Base-by-base conservation (phyloP, 2,888 invertebrate genomes). In the Boloria euphrosyne region DNA sequence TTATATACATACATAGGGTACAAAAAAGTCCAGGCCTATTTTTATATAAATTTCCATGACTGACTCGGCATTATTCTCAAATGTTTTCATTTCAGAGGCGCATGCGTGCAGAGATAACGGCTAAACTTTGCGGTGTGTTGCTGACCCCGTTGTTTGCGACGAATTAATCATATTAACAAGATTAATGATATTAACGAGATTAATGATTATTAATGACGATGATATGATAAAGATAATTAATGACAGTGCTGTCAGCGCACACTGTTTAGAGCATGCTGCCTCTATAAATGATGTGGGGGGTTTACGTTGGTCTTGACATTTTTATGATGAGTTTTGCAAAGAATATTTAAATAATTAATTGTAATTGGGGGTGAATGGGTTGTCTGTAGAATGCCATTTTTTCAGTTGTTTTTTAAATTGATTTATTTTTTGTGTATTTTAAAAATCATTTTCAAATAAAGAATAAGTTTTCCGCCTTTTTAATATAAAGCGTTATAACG, bases 21-120 rank as follows among this genome's bases (percentile, higher is more conserved):
- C 66, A 58, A 67, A 55, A 53, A 60, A 44, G 65, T 69, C 71
- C 68, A 66, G 68, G 71, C 73, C 70, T 61, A 59, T 44, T 50
- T 22, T 52, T 51, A 67, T 75, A 80, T 80, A 89, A 91, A 91
- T 90, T 89, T 90, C 92, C 91, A 91, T 91, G 91, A 92, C 92
- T 87, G 87, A 88, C 90, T 90, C 78, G 83, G 92, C 92, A 91
- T 89, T 89, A 90, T 90, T 90, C 85, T 89, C 87, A 82, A 84
- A 82, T 87, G 85, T 90, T 89, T 90, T 89, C 80, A 85, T 93
- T 93, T 90, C 93, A 93, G 93, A 93, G 93, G 93, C 93, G 89
- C 93, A 92, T 92, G 92, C 91, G 86, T 85, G 87, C 89, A 86
- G 90, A 87, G 86, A 87, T 86, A 84, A 87, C 80, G 92, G 91